These are phyloP conservation scores for Scarus forsteni DNA, from an alignment of 2,797 vertebrate genomes.

Conservation along the genomic window DNA sequence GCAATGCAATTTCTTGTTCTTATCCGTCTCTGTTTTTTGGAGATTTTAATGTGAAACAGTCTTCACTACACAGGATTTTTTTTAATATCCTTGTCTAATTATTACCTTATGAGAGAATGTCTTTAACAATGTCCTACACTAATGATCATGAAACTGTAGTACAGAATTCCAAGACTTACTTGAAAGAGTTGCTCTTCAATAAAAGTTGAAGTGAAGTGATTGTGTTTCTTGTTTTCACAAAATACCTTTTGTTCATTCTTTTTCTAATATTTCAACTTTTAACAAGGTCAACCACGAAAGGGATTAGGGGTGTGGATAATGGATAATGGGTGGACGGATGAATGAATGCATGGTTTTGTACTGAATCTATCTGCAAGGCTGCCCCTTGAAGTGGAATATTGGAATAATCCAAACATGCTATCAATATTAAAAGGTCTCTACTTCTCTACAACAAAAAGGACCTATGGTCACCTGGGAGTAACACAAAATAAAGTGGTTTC, in stretches of 20 bases:
- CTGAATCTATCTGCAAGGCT: too few species aligned
- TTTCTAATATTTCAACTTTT: neutral
- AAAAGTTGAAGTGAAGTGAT: slow-evolving; percentile 77
- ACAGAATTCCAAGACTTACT: slow-evolving; percentile 80
- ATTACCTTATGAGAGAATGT: slow-evolving; percentile 55
- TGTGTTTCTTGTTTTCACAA: neutral
- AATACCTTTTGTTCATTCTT: neutral
- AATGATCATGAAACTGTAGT: slow-evolving; percentile 78
- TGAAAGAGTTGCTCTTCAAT: slow-evolving; percentile 85
- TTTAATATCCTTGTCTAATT: slow-evolving; percentile 42
- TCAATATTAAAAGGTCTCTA: too few species aligned
- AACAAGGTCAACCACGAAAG: neutral
- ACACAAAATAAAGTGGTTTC: neutral
- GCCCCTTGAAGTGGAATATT: too few species aligned
- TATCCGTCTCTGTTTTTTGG: slow-evolving; percentile 48
- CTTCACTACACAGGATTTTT: slow-evolving; percentile 45
- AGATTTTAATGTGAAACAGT: slow-evolving; percentile 82
- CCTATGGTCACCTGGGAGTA: too few species aligned
- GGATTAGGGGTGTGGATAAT: too few species aligned
- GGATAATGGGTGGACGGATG: too few species aligned
- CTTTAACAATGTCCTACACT: slow-evolving; percentile 78
- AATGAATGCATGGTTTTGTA: neutral
- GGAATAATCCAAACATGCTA: too few species aligned
- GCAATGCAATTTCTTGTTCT: slow-evolving; percentile 69
- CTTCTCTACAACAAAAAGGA: too few species aligned